Base-by-base conservation (phyloP, 2,797 vertebrate genomes). In the Pseudomugil tenellus region DNA sequence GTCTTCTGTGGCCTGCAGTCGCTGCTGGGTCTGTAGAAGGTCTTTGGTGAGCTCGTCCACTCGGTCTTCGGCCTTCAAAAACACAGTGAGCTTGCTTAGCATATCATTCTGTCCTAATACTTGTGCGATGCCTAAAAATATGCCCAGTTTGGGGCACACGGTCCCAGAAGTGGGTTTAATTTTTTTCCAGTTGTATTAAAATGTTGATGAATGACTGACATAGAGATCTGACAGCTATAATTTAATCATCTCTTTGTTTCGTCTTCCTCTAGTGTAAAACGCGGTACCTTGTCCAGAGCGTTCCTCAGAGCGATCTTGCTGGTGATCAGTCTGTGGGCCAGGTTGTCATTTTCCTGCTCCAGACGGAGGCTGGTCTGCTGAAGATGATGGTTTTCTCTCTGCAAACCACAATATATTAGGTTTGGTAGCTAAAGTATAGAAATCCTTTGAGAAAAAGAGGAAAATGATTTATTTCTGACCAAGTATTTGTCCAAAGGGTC, bases 301-400 rank as follows among this genome's bases (percentile, higher is more conserved):
- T 92, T 96, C 56, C 96, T 93, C 76, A 99, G 91, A 0, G 95
- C 93, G 0, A 98, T 96, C 92, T 99, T 99, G 91, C 96, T 96
- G 83, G 93, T 95, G 82, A 98, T 96, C 68, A 99, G 90, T 72
- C 95, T 94, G 1, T 97, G 95, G 3, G 97, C 97, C 2, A 98
- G 91, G 80, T 94, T 95, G 70, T 99, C 97, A 0, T 99, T 99
- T 86, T 98, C 97, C 85, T 98, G 97, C 91, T 99, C 97, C 85
- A 98, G 91, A 1, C 96, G 95, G 89, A 97, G 95, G 87, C 96
- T 98, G 49, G 94, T 92, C 76, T 97, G 95, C 77, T 97, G 96
- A 0, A 99, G 94, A 28, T 91, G 93, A 7, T 81, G 89, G 87
- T 98, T 99, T 86, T 98, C 97, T 37, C 89, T 90, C 97, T 99